phyloP scores from a whole-genome alignment of 1,140 invertebrate genomes.

The Achatina immaculata region DNA sequence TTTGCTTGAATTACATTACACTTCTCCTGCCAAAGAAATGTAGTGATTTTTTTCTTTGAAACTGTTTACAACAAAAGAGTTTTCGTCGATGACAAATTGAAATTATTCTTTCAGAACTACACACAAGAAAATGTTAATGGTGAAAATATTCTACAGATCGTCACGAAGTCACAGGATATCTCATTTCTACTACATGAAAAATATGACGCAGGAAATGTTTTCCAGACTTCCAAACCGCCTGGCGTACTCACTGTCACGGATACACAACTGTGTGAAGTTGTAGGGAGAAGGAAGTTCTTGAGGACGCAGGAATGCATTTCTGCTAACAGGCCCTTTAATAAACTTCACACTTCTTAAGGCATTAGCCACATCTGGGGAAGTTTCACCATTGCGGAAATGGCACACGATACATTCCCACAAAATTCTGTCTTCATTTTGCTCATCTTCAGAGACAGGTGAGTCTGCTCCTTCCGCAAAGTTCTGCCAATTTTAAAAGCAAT shows the following conservation, averaged over 20 bases:
- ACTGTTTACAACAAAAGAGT: too few relatives aligned
- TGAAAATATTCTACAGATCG: too few relatives aligned
- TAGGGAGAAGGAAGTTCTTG: background rate
- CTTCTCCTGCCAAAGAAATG: too few relatives aligned
- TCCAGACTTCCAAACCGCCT: background rate
- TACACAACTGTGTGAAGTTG: background rate
- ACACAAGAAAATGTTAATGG: too few relatives aligned
- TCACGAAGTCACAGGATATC: too few relatives aligned
- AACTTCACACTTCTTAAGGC: background rate
- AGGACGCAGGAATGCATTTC: background rate
- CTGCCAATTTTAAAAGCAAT: background rate
- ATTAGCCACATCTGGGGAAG: background rate
- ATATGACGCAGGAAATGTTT: background rate
- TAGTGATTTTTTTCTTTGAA: too few relatives aligned
- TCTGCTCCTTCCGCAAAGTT: background rate
- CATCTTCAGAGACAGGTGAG: background rate
- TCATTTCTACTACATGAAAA: too few relatives aligned
- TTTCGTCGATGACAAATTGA: too few relatives aligned
- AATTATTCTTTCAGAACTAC: too few relatives aligned
- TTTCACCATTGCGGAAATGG: background rate
- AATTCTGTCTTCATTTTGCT: background rate
- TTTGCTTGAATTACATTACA: too few relatives aligned
- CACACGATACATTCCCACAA: slow-evolving; percentile 4
- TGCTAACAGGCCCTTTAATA: background rate
- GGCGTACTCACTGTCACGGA: background rate